phyloP scores from a whole-genome alignment of 2,888 invertebrate genomes.

The Terebella lapidaria region DNA sequence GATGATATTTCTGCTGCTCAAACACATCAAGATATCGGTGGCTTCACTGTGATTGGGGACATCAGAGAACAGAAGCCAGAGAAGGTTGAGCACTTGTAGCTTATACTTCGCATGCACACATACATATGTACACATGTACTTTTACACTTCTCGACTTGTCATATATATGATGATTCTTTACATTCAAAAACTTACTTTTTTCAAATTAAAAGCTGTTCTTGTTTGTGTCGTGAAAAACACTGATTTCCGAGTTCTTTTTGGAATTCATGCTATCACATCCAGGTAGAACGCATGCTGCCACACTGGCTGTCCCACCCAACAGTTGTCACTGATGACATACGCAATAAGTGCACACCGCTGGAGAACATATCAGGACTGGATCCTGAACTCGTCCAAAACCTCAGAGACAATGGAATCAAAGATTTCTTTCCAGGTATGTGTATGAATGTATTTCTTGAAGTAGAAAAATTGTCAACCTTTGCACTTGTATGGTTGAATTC shows the following conservation, averaged over 20 bases:
- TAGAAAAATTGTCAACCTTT: not conserved
- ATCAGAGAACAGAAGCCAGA: not conserved
- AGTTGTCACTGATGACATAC: slow-evolving; percentile 70
- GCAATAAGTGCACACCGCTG: slow-evolving; percentile 64
- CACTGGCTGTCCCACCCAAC: slow-evolving; percentile 81
- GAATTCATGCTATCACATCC: too few relatives aligned
- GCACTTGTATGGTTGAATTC: too few relatives aligned
- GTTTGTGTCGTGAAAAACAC: too few relatives aligned
- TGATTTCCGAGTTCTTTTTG: too few relatives aligned
- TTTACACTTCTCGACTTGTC: too few relatives aligned
- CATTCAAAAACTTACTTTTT: too few relatives aligned
- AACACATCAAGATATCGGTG: not conserved
- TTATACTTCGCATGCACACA: too few relatives aligned
- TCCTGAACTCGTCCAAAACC: slow-evolving; percentile 60
- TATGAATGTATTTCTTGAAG: too few relatives aligned
- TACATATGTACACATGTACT: too few relatives aligned
- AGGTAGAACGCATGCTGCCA: slow-evolving; percentile 71
- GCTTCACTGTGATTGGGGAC: not conserved
- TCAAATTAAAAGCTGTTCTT: too few relatives aligned
- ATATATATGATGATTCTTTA: too few relatives aligned
- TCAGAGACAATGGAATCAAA: slow-evolving; percentile 68
- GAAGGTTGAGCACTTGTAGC: not conserved
- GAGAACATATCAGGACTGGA: slow-evolving; percentile 65
- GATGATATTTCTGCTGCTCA: not conserved
- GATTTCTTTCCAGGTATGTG: slow-evolving; percentile 24